phyloP scores from a whole-genome alignment of 2,797 vertebrate species.

The Muraenolepis orangiensis region DNA sequence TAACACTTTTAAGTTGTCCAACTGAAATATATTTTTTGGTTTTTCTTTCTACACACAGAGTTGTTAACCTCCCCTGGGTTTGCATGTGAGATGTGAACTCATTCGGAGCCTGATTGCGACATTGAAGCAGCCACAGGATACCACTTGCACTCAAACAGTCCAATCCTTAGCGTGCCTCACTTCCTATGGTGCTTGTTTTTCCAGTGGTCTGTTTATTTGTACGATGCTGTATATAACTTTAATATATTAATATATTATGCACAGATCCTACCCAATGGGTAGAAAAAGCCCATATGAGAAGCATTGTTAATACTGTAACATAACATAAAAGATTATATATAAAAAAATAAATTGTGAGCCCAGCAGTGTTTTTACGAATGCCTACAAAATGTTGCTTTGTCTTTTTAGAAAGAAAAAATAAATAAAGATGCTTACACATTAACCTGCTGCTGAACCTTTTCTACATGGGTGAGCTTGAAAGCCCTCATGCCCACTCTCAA shows the following conservation, averaged over 20 bases:
- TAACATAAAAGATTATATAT: slow-evolving; percentile 75
- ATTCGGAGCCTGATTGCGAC: slow-evolving; percentile 69
- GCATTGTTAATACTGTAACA: slow-evolving; percentile 83
- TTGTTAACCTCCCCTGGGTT: slow-evolving; percentile 26
- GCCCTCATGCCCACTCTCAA: background rate
- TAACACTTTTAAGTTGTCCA: background rate
- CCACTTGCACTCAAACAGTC: slow-evolving; percentile 58
- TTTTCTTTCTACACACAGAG: background rate
- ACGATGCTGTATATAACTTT: slow-evolving; percentile 85
- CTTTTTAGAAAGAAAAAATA: slow-evolving; percentile 67
- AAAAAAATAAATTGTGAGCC: slow-evolving; percentile 72
- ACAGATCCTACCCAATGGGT: slow-evolving; percentile 90
- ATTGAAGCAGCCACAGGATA: slow-evolving; percentile 64
- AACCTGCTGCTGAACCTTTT: slow-evolving; percentile 2
- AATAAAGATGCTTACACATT: slow-evolving; percentile 3
- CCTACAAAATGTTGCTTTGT: slow-evolving; percentile 67
- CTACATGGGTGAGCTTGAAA: background rate
- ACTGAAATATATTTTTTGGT: background rate
- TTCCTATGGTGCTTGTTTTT: slow-evolving; percentile 85
- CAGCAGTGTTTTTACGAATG: slow-evolving; percentile 75
- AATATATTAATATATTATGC: slow-evolving; percentile 87
- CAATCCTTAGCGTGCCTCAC: slow-evolving; percentile 82
- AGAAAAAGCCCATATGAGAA: slow-evolving; percentile 70
- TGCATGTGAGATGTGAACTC: slow-evolving; percentile 67
- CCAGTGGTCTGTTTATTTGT: slow-evolving; percentile 75